Evolutionary conservation across 1,140 invertebrate species (phyloP).

Genomic region (Drosophila arizonae): DNA sequence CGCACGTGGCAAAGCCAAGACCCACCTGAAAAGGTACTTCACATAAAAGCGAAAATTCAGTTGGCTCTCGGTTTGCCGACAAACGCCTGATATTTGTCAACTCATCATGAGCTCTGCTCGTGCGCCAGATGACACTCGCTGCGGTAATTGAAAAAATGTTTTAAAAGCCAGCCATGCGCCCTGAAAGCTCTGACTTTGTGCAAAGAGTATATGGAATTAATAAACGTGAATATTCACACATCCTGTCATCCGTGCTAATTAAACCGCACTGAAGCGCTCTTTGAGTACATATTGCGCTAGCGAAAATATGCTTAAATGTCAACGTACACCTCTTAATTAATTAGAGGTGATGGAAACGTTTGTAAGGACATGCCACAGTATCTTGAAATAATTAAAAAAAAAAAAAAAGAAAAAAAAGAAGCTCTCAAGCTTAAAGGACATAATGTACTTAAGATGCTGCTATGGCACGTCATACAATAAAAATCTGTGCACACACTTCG

Average conservation of each 20-base stretch:
- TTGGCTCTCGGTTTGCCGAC: conserved; percentile 10
- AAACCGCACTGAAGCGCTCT: conserved; percentile 36
- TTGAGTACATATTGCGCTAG: too few relatives aligned
- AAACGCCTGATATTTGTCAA: conserved; percentile 3
- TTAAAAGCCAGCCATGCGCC: conserved; percentile 7
- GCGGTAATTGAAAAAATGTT: conserved; percentile 40
- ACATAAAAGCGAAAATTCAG: neutral
- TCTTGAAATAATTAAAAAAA: too few relatives aligned
- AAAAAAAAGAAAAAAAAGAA: too few relatives aligned
- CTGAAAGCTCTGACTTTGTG: neutral
- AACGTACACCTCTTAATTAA: neutral
- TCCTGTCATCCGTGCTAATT: conserved; percentile 47
- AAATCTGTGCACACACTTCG: conserved; percentile 64
- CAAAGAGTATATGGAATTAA: conserved; percentile 15
- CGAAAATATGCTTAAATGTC: too few relatives aligned
- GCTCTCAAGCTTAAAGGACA: too few relatives aligned
- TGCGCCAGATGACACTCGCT: conserved; percentile 5
- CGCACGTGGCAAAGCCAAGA: too few relatives aligned
- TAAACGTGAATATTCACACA: conserved; percentile 12
- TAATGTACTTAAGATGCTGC: too few relatives aligned
- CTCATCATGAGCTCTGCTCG: conserved; percentile 25
- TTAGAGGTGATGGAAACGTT: neutral
- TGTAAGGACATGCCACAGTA: too few relatives aligned
- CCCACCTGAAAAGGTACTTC: too few relatives aligned
- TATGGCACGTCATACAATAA: conserved; percentile 4